phyloP scores from a whole-genome alignment of 1,140 invertebrate genomes.

The Cotesia glomerata region DNA sequence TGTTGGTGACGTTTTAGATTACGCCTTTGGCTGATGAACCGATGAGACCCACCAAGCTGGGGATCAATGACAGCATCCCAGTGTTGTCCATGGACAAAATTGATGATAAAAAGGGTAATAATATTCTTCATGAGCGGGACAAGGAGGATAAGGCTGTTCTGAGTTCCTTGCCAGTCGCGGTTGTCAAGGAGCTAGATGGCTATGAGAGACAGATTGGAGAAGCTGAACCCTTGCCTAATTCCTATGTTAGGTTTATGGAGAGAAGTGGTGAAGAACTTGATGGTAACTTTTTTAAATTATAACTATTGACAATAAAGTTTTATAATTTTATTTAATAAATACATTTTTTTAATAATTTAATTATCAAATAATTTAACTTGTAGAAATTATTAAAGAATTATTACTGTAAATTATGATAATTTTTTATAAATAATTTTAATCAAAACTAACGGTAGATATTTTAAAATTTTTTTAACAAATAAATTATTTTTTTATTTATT shows the following conservation, averaged over 20 bases:
- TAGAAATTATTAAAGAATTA: too few species aligned
- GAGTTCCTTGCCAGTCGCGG: constrained; percentile 77
- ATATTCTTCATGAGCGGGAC: constrained; percentile 45
- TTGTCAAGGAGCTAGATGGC: constrained; percentile 78
- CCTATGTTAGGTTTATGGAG: constrained; percentile 92
- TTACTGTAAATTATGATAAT: too few species aligned
- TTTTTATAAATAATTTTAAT: too few species aligned
- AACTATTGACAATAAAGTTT: too few species aligned
- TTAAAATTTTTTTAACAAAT: too few species aligned
- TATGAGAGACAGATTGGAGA: constrained; percentile 76
- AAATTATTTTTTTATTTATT: too few species aligned
- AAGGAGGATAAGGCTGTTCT: constrained; percentile 57
- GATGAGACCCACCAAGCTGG: constrained; percentile 52
- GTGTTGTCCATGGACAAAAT: constrained; percentile 48
- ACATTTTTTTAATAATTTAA: too few species aligned
- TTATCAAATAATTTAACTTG: not conserved
- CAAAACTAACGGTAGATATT: too few species aligned
- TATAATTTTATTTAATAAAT: too few species aligned
- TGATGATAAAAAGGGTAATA: constrained; percentile 48
- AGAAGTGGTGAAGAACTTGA: constrained; percentile 93
- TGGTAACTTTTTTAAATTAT: constrained; percentile 65
- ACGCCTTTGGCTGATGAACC: constrained; percentile 52
- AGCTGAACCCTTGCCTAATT: constrained; percentile 78
- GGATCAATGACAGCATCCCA: constrained; percentile 51
- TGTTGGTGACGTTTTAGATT: constrained; percentile 41